Percentiles rank a stretch among this genome's conserved stretches.
Evolutionary conservation across 2,797 vertebrate species (phyloP).

Genomic region (Erithacus rubecula): DNA sequence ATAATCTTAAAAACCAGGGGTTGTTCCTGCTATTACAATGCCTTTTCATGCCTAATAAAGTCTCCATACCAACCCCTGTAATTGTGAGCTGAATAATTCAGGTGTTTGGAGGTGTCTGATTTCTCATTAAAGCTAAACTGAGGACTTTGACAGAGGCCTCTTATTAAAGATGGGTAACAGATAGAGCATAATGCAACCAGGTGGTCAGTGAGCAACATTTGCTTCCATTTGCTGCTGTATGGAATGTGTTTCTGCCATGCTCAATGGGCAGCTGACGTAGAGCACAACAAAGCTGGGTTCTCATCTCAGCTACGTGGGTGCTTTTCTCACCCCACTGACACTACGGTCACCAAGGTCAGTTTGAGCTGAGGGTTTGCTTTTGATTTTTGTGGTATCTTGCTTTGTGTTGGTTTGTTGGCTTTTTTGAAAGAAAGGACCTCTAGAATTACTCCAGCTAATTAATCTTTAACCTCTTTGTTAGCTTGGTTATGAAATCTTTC

Average conservation of each 20-base stretch:
- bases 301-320: background rate
- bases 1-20: background rate
- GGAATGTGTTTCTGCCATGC: background rate
- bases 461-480: background rate
- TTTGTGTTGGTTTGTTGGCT: background rate
- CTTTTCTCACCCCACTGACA: background rate
- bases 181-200: background rate
- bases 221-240: background rate
- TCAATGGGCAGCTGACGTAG: background rate
- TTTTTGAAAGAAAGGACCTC: background rate
- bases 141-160: background rate
- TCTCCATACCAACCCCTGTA: background rate
- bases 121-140: constrained; percentile 23
- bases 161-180: background rate
- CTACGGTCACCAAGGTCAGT: background rate
- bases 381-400: background rate
- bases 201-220: background rate
- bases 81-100: constrained; percentile 50
- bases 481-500: background rate
- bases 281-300: background rate
- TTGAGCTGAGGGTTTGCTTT: background rate
- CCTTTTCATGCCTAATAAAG: background rate
- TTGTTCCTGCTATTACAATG: background rate
- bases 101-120: constrained; percentile 12
- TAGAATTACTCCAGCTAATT: background rate